Evolutionary conservation across 2,113 vertebrate genomes (phyloP), one percentile per base, ranked within the genome.

Genomic region (Paraplagusia blochii): DNA sequence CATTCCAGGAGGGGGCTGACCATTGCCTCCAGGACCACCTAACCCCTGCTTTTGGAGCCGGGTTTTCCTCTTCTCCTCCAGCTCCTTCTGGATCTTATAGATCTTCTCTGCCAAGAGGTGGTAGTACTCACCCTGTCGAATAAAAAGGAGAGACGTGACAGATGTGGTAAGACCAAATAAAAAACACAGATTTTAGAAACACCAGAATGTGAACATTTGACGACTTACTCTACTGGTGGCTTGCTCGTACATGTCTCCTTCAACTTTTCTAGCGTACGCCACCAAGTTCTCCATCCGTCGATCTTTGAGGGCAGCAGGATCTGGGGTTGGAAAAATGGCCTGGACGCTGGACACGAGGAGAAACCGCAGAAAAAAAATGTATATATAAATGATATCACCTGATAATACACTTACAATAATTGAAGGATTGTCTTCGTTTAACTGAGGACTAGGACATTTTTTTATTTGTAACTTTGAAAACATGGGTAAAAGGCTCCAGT

Each of bases 311-410:
- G 96, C 96, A 46, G 96, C 95, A 34, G 96, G 96, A 85, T 99
- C 96, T 45, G 95, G 96, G 64, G 96, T 98, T 11, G 96, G 96
- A 87, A 99, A 98, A 90, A 99, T 98, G 87, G 96, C 96, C 91
- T 98, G 96, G 58, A 99, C 96, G 34, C 96, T 99, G 42, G 60
- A 59, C 15, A 16, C 35, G 19, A 29, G 35, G 40, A 19, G 11
- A 68, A 48, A 54, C 1, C 1, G n/a, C n/a, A 49, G 8, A 39
- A 34, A 19, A 2, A 53, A 55, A 17, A 51, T 11, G 49, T 12
- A 40, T 10, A 40, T 40, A 12, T n/a, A n/a, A n/a, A n/a, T n/a
- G n/a, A n/a, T n/a, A n/a, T n/a, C 22, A 29, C 22, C 22, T 29
- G 22, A 29, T 4, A 29, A 29, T 6, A 29, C 22, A 29, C 6